phyloP scores from a whole-genome alignment of 2,888 invertebrate genomes.

The Nomada goodeniana region DNA sequence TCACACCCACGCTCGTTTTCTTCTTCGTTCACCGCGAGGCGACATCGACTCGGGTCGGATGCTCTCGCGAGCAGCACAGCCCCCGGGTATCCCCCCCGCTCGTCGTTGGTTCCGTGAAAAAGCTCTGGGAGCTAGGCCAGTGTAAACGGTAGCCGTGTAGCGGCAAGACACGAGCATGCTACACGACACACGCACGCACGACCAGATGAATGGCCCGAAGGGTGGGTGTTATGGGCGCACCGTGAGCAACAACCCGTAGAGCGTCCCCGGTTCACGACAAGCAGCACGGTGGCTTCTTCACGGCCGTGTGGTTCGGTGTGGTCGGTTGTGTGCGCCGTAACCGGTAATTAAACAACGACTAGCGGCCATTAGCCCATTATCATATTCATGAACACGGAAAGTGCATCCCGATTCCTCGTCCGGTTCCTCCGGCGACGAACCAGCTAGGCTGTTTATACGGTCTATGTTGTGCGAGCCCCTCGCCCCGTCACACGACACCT shows the following conservation, averaged over 20 bases:
- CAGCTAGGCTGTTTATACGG: conserved; percentile 51
- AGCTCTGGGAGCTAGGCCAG: conserved; percentile 57
- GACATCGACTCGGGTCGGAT: not conserved
- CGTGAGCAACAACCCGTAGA: conserved; percentile 35
- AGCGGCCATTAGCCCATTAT: conserved; percentile 84
- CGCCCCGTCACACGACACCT: conserved; percentile 29
- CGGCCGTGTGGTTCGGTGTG: conserved; percentile 57
- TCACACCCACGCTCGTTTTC: conserved; percentile 16
- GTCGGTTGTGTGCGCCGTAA: conserved; percentile 71
- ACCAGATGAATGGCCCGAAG: conserved; percentile 73
- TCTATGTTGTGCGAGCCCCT: conserved; percentile 46
- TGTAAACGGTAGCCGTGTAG: conserved; percentile 77
- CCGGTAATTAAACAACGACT: conserved; percentile 83
- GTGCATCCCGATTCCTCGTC: conserved; percentile 82
- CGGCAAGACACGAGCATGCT: conserved; percentile 65
- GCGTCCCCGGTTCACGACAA: conserved; percentile 37
- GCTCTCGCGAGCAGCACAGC: not conserved
- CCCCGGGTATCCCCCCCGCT: not conserved
- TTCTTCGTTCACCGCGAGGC: not conserved
- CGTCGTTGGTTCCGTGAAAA: conserved; percentile 23
- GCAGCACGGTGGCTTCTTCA: conserved; percentile 52
- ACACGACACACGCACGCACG: conserved; percentile 76
- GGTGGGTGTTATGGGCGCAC: conserved; percentile 56
- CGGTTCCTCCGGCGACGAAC: conserved; percentile 61
- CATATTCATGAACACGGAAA: conserved; percentile 84